Base-by-base conservation (phyloP, 2,113 vertebrate genomes). In the Oxygymnocypris stewartii region DNA sequence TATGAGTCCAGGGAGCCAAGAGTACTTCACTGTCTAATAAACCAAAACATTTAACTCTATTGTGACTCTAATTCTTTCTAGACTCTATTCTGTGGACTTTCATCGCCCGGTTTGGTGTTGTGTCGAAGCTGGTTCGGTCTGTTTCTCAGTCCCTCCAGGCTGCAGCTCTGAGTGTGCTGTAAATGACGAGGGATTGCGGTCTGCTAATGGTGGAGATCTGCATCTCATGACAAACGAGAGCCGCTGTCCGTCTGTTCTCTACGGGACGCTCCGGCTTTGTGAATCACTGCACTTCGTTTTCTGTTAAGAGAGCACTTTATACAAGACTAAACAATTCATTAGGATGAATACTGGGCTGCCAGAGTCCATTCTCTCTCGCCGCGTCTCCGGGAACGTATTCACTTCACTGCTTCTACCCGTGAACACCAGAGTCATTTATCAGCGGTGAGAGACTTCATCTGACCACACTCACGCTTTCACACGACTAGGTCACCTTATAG, bases 161-260 rank as follows among this genome's bases (percentile, higher is more conserved):
- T 84, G 11, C 7, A 25, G 14, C 75, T 44, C 28, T 5, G 89
- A 88, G 20, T 85, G 65, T 71, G 75, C 73, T 69, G 25, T 85
- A 89, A 91, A 61, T 73, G 86, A 85, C 88, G 91, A 93, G 90
- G 75, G 87, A 93, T 91, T 87, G 90, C 86, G 84, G 86, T 84
- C 89, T 88, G 86, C 31, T 57, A 88, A 88, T 91, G 57, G 84
- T 31, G 16, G 25, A 31, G 3, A 49, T 75, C 76, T 67, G 82
- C 87, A 31, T 90, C 89, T 81, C 82, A 76, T 87, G 89, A 92
- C 90, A 88, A 90, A 93, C 79, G 92, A 91, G 85, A 89, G 57
- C 18, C 40, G 88, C 87, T 79, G 77, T 82, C 83, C 90, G 77
- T 79, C 65, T 57, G 67, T 86, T 86, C 73, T 14, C 61, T 37